Evolutionary conservation across 2,888 invertebrate genomes (phyloP), one percentile per base, ranked within the genome.

Genomic region (Dryobota labecula): DNA sequence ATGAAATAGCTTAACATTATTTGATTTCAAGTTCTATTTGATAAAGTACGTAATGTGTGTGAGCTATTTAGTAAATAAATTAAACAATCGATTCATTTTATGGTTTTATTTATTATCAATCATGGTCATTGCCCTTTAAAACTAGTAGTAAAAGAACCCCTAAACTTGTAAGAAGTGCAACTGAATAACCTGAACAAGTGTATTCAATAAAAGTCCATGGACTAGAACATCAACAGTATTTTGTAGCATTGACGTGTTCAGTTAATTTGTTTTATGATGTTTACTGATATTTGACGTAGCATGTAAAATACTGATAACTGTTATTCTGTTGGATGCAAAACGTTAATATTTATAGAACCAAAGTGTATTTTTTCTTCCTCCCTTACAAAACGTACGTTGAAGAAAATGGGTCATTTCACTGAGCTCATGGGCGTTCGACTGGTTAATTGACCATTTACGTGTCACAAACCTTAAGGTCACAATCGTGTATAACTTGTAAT

Each of bases 321-420:
- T 30, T 20, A 13, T 24, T 20, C 11, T n/a, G 9, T 9, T 36
- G 2, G 36, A 61, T 13, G 38, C 27, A 43, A n/a, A 43, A 18
- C 36, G 13, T 51, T 27, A 43, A 8, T 15, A 24, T 38, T 61
- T 41, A 33, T 43, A 45, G 41, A 36, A 49, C 2, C 27, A 13
- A 24, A 30, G 11, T 7, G 24, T 47, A 43, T 64, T 54, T 63
- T 49, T 64, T 15, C 15, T 38, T 18, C 18, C 9, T 20, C 18
- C 51, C 15, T 58, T 45, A 45, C 9, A 73, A 69, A 69, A 64
- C 5, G 20, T n/a, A 54, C 24, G 54, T 15, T 45, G 30, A 54
- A 57, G 47, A 56, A 78, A 75, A 61, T 67, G 27, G 79, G 78
- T 79, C 79, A 78, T 41, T 61, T 67, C 47, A 71, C 60, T 68